phyloP scores from a whole-genome alignment of 2,113 vertebrate species.

The Cygnus atratus region DNA sequence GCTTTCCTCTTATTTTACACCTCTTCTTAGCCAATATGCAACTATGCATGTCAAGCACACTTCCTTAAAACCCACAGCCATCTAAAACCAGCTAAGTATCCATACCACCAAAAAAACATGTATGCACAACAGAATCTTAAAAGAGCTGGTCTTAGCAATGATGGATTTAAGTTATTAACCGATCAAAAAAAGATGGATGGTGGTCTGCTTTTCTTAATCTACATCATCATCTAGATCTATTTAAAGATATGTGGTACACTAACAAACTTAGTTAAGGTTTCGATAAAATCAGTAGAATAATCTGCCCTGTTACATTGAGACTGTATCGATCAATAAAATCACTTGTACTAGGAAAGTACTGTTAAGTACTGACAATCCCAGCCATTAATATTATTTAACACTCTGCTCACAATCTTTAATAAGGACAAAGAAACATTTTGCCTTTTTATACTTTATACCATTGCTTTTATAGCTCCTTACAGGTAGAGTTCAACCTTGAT shows the following conservation, averaged over 20 bases:
- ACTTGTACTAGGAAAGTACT: constrained; percentile 89
- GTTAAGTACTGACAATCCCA: constrained; percentile 91
- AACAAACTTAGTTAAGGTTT: constrained; percentile 98
- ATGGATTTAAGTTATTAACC: constrained; percentile 99
- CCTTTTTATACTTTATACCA: constrained; percentile 65
- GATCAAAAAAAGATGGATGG: constrained; percentile 99
- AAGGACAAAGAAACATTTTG: constrained; percentile 89
- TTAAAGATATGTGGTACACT: constrained; percentile 94
- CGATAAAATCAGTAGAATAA: constrained; percentile 97
- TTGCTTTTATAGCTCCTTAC: constrained; percentile 23
- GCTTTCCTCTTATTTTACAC: neutral
- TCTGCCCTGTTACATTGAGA: constrained; percentile 85
- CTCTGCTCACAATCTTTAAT: constrained; percentile 88
- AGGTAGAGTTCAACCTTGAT: constrained; percentile 22
- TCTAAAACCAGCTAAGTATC: constrained; percentile 44
- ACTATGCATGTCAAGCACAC: neutral
- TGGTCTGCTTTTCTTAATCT: constrained; percentile 92
- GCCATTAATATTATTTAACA: constrained; percentile 99
- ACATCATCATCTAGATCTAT: constrained; percentile 99
- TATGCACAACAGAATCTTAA: constrained; percentile 76
- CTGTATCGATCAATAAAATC: constrained; percentile 95
- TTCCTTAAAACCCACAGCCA: constrained; percentile 43
- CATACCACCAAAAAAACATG: constrained; percentile 66
- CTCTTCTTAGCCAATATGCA: neutral
- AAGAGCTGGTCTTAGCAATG: constrained; percentile 83